A percentile compares a stretch with the other conserved stretches of the same genome.
Conservation (phyloP, 2,113 vertebrate genomes). For the Antechinus stuartii region DNA sequence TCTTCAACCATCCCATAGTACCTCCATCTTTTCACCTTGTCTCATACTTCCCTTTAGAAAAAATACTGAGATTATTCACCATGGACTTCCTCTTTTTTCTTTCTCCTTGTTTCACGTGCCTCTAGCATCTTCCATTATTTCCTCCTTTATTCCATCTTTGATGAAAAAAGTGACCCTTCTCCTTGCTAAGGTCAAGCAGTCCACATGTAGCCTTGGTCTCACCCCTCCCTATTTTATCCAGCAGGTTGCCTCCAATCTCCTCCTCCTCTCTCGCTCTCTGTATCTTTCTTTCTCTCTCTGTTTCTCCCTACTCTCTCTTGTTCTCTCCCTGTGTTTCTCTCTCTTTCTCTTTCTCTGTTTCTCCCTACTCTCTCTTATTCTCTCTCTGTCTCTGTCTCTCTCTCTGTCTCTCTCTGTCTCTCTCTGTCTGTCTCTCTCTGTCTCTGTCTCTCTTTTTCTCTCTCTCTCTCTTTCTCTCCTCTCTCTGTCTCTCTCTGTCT, state of each 20-base stretch:
- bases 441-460: no score
- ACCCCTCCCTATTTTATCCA: background rate
- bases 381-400: no score
- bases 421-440: no score
- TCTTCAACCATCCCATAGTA: background rate
- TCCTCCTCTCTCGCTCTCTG: no score
- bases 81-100: background rate
- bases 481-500: background rate
- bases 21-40: background rate
- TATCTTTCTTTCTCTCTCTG: no score
- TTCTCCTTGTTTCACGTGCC: background rate
- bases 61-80: background rate
- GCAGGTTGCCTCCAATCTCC: background rate
- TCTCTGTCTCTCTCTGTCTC: background rate
- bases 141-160: background rate
- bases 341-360: no score
- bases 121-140: background rate
- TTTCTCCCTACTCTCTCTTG: no score
- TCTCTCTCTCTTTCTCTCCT: no score
- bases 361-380: no score
- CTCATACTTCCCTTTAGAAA: background rate
- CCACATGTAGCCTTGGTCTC: background rate
- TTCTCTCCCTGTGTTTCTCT: no score
- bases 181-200: background rate
- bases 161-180: background rate